Evolutionary conservation across 2,113 vertebrate species (phyloP).

Genomic region (Trichomycterus rosablanca): DNA sequence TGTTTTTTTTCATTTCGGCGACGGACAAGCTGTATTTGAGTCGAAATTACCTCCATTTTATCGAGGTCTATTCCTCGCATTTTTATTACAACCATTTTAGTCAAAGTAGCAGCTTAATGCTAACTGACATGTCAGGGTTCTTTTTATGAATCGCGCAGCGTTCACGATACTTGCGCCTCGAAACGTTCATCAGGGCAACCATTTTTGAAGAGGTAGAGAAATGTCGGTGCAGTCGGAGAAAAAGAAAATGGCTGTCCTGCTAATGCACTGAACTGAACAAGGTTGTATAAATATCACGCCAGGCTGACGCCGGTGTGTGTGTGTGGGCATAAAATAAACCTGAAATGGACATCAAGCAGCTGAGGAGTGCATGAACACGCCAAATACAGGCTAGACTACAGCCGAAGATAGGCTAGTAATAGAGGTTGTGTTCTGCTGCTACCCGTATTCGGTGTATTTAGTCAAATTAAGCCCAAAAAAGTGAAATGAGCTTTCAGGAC

Average conservation of each 20-base stretch:
- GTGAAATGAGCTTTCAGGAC: no score
- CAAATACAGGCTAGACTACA: not conserved
- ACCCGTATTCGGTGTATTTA: no score
- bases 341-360: conserved; percentile 25
- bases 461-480: no score
- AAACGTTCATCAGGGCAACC: conserved; percentile 31
- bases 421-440: not conserved
- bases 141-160: not conserved
- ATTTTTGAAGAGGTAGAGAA: conserved; percentile 31
- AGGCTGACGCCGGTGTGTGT: conserved; percentile 12
- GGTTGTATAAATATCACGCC: conserved; percentile 21
- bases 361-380: conserved; percentile 7
- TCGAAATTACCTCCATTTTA: conserved; percentile 22
- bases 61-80: not conserved
- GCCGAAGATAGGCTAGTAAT: not conserved
- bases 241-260: conserved; percentile 40
- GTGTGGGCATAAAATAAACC: conserved; percentile 29
- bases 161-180: not conserved
- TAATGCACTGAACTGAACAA: conserved; percentile 11
- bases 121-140: not conserved
- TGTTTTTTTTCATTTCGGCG: no score
- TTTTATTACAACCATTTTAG: not conserved
- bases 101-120: not conserved
- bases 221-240: conserved; percentile 24
- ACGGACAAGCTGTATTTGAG: no score